A percentile compares a stretch with the other conserved stretches of the same genome.
These are phyloP conservation scores for Rhimphoctona megacephalus DNA, from an alignment of 2,888 invertebrate species.

Conservation along the genomic window DNA sequence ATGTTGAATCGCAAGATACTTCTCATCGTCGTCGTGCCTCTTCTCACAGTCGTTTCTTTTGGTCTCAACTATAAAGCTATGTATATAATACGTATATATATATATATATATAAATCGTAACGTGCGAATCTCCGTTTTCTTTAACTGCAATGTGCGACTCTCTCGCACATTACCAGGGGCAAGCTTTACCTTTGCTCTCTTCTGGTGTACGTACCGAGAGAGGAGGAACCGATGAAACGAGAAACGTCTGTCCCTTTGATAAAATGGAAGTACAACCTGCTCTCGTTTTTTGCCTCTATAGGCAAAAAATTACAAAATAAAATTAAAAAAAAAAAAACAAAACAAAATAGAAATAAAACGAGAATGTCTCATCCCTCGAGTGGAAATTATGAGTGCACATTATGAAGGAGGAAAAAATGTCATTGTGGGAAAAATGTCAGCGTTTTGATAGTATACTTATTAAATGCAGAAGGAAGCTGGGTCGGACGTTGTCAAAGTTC, in stretches of 20 bases:
- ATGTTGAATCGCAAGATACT: conserved; percentile 58
- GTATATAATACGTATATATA: neutral
- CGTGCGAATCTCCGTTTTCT: conserved; percentile 22
- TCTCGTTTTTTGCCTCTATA: conserved; percentile 26
- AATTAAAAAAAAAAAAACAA: neutral
- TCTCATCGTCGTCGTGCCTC: conserved; percentile 36
- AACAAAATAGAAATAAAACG: neutral
- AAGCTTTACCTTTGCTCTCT: conserved; percentile 37
- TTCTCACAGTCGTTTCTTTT: conserved; percentile 23
- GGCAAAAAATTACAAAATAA: conserved; percentile 5
- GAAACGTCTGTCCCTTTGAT: conserved; percentile 45
- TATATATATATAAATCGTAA: conserved; percentile 3
- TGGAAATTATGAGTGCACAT: neutral
- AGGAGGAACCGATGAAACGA: conserved; percentile 42
- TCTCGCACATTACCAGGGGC: conserved; percentile 10
- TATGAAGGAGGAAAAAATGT: neutral
- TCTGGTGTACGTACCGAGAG: conserved; percentile 1
- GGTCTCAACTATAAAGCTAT: conserved; percentile 12
- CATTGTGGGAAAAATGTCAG: neutral
- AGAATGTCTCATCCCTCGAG: neutral
- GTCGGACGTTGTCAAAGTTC: neutral
- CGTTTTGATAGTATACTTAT: neutral
- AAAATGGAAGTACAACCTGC: conserved; percentile 13
- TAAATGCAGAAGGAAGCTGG: neutral
- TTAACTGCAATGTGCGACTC: conserved; percentile 13